Conservation (phyloP, 2,113 vertebrate species). For the Salvator merianae region DNA sequence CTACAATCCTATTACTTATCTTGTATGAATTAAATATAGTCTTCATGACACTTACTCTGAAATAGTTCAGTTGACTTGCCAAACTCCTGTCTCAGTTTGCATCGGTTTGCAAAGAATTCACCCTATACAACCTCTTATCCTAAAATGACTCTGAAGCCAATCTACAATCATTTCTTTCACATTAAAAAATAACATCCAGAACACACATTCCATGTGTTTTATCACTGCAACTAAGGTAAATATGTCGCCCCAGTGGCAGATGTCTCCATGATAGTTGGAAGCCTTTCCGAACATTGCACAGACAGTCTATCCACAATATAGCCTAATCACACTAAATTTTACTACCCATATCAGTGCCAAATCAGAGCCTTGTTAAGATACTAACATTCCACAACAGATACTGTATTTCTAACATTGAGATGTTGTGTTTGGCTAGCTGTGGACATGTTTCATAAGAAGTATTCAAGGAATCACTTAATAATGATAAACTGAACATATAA, state of each 20-base stretch:
- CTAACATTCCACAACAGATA: neutral
- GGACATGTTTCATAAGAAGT: neutral
- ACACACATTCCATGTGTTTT: slow-evolving; percentile 15
- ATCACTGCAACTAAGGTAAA: neutral
- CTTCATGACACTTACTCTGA: neutral
- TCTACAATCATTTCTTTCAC: neutral
- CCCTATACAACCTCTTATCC: neutral
- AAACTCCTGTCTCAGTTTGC: neutral
- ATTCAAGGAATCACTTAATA: neutral
- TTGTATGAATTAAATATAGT: neutral
- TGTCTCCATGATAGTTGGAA: neutral
- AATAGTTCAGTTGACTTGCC: neutral
- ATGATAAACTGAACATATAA: neutral
- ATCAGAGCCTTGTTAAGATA: neutral
- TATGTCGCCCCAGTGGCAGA: neutral
- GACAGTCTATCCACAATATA: neutral
- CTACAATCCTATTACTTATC: neutral
- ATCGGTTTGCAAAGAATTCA: neutral
- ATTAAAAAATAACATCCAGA: neutral
- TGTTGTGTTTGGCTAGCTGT: too few species aligned
- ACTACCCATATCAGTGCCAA: too few species aligned
- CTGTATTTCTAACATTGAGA: neutral
- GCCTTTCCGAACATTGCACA: neutral
- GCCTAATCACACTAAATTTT: too few species aligned
- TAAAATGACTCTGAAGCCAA: neutral